Conservation (phyloP, 1,140 invertebrate genomes). For the Heliothis subflexa region DNA sequence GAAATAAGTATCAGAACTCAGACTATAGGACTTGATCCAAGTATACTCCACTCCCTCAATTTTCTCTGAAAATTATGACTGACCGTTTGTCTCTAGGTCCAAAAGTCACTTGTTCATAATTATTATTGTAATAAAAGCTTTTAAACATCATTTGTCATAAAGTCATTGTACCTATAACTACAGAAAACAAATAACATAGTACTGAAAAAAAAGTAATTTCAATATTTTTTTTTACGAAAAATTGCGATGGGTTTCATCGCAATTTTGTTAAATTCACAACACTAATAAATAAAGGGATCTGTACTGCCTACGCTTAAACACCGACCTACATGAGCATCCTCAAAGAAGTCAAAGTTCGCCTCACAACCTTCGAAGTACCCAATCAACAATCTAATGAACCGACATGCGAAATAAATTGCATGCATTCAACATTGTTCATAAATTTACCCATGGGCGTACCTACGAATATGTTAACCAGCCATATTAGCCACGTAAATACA, state of each 20-base stretch:
- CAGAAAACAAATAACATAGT: no score
- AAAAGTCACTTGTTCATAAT: no score
- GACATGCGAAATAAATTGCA: conserved; percentile 68
- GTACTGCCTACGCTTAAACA: conserved; percentile 34
- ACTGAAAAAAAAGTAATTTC: no score
- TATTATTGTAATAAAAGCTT: neutral
- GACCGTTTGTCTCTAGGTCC: no score
- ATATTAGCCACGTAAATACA: conserved; percentile 27
- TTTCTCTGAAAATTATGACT: no score
- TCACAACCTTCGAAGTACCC: conserved; percentile 70
- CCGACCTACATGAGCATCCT: conserved; percentile 60
- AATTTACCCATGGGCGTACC: conserved; percentile 41
- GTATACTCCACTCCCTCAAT: no score
- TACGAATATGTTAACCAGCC: conserved; percentile 12
- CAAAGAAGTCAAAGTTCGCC: conserved; percentile 69
- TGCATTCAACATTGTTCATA: conserved; percentile 43
- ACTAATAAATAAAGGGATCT: conserved; percentile 38
- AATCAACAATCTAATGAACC: conserved; percentile 76
- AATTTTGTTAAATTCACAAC: neutral
- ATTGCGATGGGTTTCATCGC: no score
- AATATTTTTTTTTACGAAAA: no score
- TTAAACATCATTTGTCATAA: neutral
- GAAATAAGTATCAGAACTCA: no score
- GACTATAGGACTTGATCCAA: no score
- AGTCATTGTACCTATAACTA: neutral